Evolutionary conservation across 2,888 invertebrate species (phyloP).

Genomic region (Diploptera punctata): DNA sequence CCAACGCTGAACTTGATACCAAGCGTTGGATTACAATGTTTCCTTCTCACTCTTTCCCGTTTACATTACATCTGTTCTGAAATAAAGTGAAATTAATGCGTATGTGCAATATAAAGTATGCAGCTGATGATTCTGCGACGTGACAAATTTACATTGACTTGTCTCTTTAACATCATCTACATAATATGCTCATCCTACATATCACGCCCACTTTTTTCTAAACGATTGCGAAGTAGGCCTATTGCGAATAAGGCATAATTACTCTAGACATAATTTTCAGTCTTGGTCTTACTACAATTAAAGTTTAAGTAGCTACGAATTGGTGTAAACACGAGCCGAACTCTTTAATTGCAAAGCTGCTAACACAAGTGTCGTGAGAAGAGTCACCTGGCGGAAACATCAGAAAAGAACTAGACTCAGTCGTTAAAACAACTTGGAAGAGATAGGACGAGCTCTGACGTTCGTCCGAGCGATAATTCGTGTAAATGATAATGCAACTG

Average conservation of each 20-base stretch:
- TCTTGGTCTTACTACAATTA: no score
- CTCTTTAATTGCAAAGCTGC: not conserved
- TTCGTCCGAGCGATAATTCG: no score
- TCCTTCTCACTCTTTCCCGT: slow-evolving; percentile 3
- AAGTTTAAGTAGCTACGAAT: not conserved
- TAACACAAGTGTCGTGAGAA: not conserved
- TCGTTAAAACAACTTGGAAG: not conserved
- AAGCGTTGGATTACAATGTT: not conserved
- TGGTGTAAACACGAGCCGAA: not conserved
- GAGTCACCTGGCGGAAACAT: not conserved
- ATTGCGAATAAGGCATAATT: not conserved
- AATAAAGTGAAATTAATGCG: slow-evolving; percentile 37
- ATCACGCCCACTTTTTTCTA: slow-evolving; percentile 4
- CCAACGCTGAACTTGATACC: slow-evolving; percentile 1
- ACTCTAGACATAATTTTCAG: no score
- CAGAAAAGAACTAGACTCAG: not conserved
- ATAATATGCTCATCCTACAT: not conserved
- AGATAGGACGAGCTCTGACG: not conserved
- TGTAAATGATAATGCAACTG: not conserved
- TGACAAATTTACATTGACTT: slow-evolving; percentile 2
- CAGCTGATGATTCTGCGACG: slow-evolving; percentile 35
- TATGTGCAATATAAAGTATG: slow-evolving; percentile 25
- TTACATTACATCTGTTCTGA: not conserved
- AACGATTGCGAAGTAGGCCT: no score
- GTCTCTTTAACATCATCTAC: not conserved